phyloP scores from a whole-genome alignment of 1,140 invertebrate genomes.

The Drosophila truncata region DNA sequence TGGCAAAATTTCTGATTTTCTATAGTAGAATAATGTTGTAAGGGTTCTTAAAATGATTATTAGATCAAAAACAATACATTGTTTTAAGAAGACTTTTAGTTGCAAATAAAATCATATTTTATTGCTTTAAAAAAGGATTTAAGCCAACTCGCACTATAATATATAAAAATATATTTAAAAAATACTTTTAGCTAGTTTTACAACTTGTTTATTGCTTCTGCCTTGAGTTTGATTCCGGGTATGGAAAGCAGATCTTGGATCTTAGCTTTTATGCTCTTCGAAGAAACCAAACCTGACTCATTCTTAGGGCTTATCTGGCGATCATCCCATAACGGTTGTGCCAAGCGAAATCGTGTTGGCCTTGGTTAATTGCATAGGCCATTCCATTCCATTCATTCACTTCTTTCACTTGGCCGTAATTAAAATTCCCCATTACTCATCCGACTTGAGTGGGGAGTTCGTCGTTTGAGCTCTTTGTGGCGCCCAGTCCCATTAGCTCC shows the following conservation, averaged over 20 bases:
- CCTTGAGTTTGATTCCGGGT: not conserved
- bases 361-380: constrained; percentile 43
- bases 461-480: constrained; percentile 9
- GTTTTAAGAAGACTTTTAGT: not conserved
- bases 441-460: constrained; percentile 16
- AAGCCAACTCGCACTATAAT: not conserved
- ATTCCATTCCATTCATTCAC: constrained; percentile 30
- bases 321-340: constrained; percentile 23
- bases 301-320: constrained; percentile 15
- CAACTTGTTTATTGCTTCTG: not conserved
- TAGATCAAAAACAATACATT: not conserved
- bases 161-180: not conserved
- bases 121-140: not conserved
- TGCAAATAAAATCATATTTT: not conserved
- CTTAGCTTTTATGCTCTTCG: not conserved
- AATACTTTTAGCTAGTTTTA: no score
- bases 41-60: no score
- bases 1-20: not conserved
- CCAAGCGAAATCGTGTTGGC: constrained; percentile 27
- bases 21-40: not conserved
- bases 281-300: constrained; percentile 29
- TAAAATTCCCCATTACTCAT: constrained; percentile 55
- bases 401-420: constrained; percentile 45
- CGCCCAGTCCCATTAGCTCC: constrained; percentile 24
- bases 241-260: not conserved